These are phyloP conservation scores for Aythya baeri DNA, from an alignment of 2,113 vertebrate genomes.

Conservation along the genomic window DNA sequence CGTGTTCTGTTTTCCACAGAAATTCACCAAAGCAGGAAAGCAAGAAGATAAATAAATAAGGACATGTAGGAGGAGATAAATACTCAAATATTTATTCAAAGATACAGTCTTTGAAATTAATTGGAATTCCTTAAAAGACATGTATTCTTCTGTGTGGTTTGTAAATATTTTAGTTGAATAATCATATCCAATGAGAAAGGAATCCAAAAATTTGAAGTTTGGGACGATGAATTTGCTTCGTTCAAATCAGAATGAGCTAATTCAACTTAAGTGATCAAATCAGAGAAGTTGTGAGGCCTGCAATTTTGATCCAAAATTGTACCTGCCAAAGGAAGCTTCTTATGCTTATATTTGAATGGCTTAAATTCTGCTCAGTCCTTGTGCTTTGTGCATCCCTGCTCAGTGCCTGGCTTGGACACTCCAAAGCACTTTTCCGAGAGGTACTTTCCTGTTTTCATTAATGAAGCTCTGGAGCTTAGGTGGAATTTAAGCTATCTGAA, in stretches of 20 bases:
- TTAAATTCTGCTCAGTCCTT: neutral
- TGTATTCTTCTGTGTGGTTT: neutral
- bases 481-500: constrained; percentile 58
- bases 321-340: neutral
- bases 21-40: neutral
- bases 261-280: neutral
- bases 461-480: neutral
- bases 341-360: neutral
- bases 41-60: neutral
- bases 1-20: neutral
- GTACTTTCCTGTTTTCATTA: constrained; percentile 26
- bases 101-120: neutral
- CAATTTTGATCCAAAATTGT: neutral
- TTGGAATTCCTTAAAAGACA: neutral
- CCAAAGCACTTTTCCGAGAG: neutral
- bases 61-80: neutral
- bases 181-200: neutral
- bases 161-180: neutral
- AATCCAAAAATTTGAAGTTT: neutral
- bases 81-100: neutral
- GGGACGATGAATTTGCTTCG: neutral
- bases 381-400: neutral
- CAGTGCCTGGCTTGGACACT: neutral
- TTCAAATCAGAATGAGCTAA: neutral
- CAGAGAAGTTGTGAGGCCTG: neutral